These are phyloP conservation scores for Indri indri DNA, from an alignment of 2,113 vertebrate species.

Conservation along the genomic window DNA sequence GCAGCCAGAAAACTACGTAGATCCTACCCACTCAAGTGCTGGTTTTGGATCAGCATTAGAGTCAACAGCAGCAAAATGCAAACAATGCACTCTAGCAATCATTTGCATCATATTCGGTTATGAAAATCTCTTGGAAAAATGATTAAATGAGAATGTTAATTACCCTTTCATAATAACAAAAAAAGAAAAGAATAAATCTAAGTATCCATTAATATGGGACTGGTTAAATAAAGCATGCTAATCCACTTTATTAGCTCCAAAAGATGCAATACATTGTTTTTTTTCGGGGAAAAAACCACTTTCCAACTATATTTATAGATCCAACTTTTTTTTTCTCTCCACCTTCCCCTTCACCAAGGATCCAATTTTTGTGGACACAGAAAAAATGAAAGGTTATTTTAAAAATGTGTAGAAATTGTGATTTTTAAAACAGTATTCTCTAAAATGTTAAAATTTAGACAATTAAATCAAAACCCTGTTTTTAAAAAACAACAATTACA, in stretches of 20 bases:
- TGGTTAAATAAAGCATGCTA: neutral
- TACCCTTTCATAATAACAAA: neutral
- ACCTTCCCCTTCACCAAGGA: too few species aligned
- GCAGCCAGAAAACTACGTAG: neutral
- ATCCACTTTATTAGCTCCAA: neutral
- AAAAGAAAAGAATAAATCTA: neutral
- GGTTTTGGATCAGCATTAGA: neutral
- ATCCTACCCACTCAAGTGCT: neutral
- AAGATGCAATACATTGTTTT: neutral
- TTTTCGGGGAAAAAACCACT: neutral
- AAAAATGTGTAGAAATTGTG: neutral
- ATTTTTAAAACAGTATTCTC: neutral
- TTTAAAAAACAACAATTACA: neutral
- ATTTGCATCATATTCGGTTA: neutral
- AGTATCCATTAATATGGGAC: neutral
- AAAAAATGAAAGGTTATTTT: constrained; percentile 2
- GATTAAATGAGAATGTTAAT: neutral
- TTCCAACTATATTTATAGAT: neutral
- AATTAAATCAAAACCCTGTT: neutral
- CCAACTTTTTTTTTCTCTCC: neutral
- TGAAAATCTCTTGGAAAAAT: neutral
- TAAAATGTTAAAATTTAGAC: neutral
- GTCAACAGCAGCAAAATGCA: neutral
- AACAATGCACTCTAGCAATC: neutral
- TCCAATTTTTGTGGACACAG: neutral